phyloP scores from a whole-genome alignment of 2,888 invertebrate genomes.

The Drosophila kanekoi region DNA sequence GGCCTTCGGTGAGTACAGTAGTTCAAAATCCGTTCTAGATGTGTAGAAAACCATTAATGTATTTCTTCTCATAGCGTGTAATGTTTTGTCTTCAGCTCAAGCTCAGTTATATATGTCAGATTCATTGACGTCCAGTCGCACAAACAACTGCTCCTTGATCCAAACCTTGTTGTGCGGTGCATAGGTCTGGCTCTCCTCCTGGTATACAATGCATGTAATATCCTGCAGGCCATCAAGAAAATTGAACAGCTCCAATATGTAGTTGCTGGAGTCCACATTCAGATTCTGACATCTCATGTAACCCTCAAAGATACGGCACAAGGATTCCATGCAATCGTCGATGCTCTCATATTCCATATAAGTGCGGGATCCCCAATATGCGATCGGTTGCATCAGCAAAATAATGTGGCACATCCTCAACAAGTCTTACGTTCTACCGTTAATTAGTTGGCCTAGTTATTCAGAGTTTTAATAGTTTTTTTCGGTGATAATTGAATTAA shows the following conservation, averaged over 20 bases:
- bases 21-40: neutral
- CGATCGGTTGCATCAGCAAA: conserved; percentile 15
- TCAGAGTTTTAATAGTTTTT: neutral
- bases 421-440: neutral
- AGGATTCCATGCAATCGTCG: conserved; percentile 1
- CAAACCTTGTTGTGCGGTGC: conserved; percentile 6
- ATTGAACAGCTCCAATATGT: conserved; percentile 7
- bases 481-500: neutral
- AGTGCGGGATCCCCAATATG: conserved; percentile 1
- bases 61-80: no score
- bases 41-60: neutral
- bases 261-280: neutral
- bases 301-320: conserved; percentile 14
- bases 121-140: neutral
- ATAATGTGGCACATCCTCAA: conserved; percentile 16
- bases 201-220: conserved; percentile 12
- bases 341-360: conserved; percentile 7
- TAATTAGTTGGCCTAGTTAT: neutral
- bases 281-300: neutral
- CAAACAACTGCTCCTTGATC: conserved; percentile 25
- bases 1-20: conserved; percentile 21
- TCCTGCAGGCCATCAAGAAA: conserved; percentile 21
- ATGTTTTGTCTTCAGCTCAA: no score
- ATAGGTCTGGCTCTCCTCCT: conserved; percentile 2
- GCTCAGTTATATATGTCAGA: neutral